Percentiles rank a stretch among this genome's conserved stretches.
phyloP scores from a whole-genome alignment of 2,888 invertebrate species.

The Acheta domesticus region DNA sequence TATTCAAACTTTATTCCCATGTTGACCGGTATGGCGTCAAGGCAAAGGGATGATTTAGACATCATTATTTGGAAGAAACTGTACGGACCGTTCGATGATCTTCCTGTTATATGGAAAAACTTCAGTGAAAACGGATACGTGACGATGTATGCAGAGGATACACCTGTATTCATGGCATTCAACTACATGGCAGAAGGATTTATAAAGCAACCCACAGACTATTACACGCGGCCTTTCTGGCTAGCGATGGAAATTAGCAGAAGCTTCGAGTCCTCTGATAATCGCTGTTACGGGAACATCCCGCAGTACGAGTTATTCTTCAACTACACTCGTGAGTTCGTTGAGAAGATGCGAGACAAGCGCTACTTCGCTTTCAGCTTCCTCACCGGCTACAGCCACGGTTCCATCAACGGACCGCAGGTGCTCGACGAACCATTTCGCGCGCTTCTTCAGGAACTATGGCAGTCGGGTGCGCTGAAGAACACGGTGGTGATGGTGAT shows the following conservation, averaged over 20 bases:
- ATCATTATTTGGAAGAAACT: not conserved
- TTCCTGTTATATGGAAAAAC: constrained; percentile 48
- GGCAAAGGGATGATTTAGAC: constrained; percentile 46
- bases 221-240: constrained; percentile 48
- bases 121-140: constrained; percentile 45
- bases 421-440: not conserved
- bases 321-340: constrained; percentile 43
- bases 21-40: constrained; percentile 44
- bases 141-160: constrained; percentile 50
- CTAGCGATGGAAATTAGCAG: constrained; percentile 44
- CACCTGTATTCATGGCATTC: constrained; percentile 47
- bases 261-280: constrained; percentile 40
- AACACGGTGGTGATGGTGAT: constrained; percentile 42
- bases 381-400: constrained; percentile 45
- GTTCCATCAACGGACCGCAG: constrained; percentile 45
- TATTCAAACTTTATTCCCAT: constrained; percentile 52
- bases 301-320: constrained; percentile 43
- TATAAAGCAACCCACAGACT: constrained; percentile 46
- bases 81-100: constrained; percentile 41
- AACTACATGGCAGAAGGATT: constrained; percentile 48
- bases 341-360: constrained; percentile 42
- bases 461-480: constrained; percentile 36
- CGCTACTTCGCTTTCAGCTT: constrained; percentile 41
- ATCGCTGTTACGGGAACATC: constrained; percentile 43
- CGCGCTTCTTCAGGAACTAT: not conserved